Conservation (phyloP, 2,113 vertebrate genomes). For the Talpa occidentalis region DNA sequence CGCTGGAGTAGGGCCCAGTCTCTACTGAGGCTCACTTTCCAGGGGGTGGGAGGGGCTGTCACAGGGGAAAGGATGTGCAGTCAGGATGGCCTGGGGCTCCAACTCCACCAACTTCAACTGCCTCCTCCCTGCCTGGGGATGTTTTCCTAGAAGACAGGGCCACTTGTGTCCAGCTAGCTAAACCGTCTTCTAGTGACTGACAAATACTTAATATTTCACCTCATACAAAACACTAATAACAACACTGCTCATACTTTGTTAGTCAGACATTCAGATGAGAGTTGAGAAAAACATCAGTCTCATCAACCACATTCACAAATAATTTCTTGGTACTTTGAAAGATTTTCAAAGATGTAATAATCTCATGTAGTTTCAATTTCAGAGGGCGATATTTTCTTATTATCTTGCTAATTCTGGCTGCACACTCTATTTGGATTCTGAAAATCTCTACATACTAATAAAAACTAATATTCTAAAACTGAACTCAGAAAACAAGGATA, state of each 20-base stretch:
- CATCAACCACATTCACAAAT: neutral
- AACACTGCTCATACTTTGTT: neutral
- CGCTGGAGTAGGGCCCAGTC: neutral
- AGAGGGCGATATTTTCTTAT: slow-evolving; percentile 3
- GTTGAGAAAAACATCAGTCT: neutral
- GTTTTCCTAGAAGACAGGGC: neutral
- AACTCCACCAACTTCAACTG: neutral
- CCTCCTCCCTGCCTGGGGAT: neutral
- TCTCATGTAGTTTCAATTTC: slow-evolving; percentile 25
- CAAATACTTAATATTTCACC: neutral
- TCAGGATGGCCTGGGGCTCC: no score
- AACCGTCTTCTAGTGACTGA: neutral
- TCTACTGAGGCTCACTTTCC: neutral
- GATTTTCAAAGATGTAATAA: slow-evolving; percentile 17
- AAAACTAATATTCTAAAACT: neutral
- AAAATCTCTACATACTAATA: slow-evolving; percentile 18
- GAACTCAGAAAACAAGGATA: slow-evolving; percentile 45
- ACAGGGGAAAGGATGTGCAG: accelerated
- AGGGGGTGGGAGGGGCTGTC: no score
- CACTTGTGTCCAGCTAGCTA: neutral
- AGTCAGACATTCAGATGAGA: neutral
- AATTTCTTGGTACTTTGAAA: slow-evolving; percentile 34
- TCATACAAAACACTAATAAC: neutral
- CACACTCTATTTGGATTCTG: slow-evolving; percentile 12
- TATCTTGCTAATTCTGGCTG: neutral